A percentile compares a stretch with the other conserved stretches of the same genome.
These are phyloP conservation scores for Antheraea pernyi DNA, from an alignment of 1,140 invertebrate genomes.

Conservation along the genomic window DNA sequence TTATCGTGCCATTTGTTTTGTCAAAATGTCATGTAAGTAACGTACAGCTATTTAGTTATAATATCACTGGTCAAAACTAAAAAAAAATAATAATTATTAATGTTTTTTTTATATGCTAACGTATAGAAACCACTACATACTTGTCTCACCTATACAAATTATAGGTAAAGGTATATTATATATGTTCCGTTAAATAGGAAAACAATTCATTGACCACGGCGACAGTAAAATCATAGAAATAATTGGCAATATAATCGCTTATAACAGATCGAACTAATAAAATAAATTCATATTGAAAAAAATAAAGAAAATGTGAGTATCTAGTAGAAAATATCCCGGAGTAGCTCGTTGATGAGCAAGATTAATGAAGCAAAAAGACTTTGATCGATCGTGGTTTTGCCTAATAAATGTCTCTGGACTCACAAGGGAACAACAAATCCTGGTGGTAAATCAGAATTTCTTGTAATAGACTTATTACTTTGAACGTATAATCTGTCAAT, in stretches of 20 bases:
- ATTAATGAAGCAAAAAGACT: slow-evolving; percentile 69
- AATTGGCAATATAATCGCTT: background rate
- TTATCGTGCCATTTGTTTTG: too few relatives aligned
- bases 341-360: slow-evolving; percentile 59
- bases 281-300: slow-evolving; percentile 38
- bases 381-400: slow-evolving; percentile 67
- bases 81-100: too few relatives aligned
- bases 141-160: too few relatives aligned
- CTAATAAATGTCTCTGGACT: slow-evolving; percentile 49
- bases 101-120: too few relatives aligned
- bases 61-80: too few relatives aligned
- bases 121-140: too few relatives aligned
- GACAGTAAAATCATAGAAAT: background rate
- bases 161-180: too few relatives aligned
- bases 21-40: too few relatives aligned
- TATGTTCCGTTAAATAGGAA: too few relatives aligned
- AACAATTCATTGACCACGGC: too few relatives aligned
- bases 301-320: slow-evolving; percentile 52
- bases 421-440: slow-evolving; percentile 39
- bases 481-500: slow-evolving; percentile 9
- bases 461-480: slow-evolving; percentile 36
- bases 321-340: slow-evolving; percentile 52
- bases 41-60: too few relatives aligned
- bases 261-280: slow-evolving; percentile 9
- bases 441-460: slow-evolving; percentile 35